Percentiles rank a stretch among this genome's conserved stretches.
Evolutionary conservation across 2,113 vertebrate genomes (phyloP).

Genomic region (Cyphomyrus plagiostoma): DNA sequence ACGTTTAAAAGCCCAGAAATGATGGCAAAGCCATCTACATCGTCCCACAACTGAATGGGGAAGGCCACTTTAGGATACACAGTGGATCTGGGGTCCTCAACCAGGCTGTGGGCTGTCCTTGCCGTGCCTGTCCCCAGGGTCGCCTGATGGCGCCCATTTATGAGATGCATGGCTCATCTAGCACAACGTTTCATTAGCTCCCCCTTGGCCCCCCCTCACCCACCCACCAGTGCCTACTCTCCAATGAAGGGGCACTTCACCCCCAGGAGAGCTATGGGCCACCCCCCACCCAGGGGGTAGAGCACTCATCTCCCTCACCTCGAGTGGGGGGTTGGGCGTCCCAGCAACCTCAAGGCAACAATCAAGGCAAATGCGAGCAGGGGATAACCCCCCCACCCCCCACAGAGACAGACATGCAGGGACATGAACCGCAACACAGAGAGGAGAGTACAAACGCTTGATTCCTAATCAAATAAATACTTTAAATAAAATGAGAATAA

Average conservation of each 20-base stretch:
- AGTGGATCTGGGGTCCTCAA: not conserved
- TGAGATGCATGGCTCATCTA: not conserved
- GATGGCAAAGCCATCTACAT: not conserved
- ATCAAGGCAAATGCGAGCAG: not conserved
- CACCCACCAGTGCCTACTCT: not conserved
- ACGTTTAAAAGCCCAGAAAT: not conserved
- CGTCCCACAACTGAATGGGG: not conserved
- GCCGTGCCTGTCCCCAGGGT: not conserved
- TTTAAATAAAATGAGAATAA: not conserved
- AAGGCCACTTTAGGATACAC: not conserved
- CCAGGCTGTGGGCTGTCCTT: not conserved
- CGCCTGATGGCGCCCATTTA: not conserved
- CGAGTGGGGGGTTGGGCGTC: not conserved
- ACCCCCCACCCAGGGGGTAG: not conserved
- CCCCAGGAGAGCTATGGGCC: not conserved
- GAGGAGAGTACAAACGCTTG: not conserved
- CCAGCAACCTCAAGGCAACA: not conserved
- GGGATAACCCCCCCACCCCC: not conserved
- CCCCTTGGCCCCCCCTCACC: not conserved
- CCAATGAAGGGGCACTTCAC: constrained; percentile 1
- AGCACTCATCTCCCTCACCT: not conserved
- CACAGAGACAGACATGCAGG: not conserved
- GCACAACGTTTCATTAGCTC: not conserved
- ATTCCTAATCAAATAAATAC: not conserved
- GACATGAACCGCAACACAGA: not conserved